A percentile compares a stretch with the other conserved stretches of the same genome.
Conservation (phyloP, 2,113 vertebrate genomes). For the Calyptommatus sinebrachiatus region DNA sequence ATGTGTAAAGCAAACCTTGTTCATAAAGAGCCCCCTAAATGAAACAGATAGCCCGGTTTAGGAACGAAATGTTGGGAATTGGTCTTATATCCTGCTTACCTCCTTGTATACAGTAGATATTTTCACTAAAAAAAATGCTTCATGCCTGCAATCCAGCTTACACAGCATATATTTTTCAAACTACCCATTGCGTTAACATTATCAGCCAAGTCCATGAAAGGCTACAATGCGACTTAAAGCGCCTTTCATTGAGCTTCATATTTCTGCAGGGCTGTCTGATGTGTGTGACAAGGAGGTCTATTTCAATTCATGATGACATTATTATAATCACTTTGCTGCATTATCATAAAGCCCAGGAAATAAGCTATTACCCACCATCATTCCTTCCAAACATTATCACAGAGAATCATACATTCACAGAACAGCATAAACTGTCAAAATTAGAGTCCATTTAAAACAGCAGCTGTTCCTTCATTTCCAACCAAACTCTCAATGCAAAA, state of each 20-base stretch:
- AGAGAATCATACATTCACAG: constrained; percentile 69
- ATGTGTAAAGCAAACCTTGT: too few species aligned
- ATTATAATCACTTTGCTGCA: constrained; percentile 50
- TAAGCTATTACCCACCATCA: constrained; percentile 71
- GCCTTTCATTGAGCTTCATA: constrained; percentile 29
- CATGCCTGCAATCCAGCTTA: constrained; percentile 41
- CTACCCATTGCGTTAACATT: constrained; percentile 26
- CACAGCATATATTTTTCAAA: constrained; percentile 48
- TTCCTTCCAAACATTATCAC: constrained; percentile 64
- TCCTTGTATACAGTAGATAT: constrained; percentile 43
- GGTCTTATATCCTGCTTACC: background rate
- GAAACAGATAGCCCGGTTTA: background rate
- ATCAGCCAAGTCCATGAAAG: constrained; percentile 46
- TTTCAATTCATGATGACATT: constrained; percentile 58
- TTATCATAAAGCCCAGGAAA: constrained; percentile 73
- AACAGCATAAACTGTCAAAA: constrained; percentile 72
- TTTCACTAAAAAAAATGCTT: constrained; percentile 39
- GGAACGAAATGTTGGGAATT: background rate
- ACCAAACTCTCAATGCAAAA: constrained; percentile 67
- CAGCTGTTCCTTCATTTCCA: constrained; percentile 73
- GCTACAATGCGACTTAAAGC: constrained; percentile 36
- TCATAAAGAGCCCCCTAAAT: too few species aligned
- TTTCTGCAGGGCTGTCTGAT: constrained; percentile 43
- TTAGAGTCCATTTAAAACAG: constrained; percentile 75
- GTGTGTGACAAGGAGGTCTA: constrained; percentile 39